A percentile compares a stretch with the other conserved stretches of the same genome.
phyloP scores from a whole-genome alignment of 2,797 vertebrate species.

The Xenopus petersii region DNA sequence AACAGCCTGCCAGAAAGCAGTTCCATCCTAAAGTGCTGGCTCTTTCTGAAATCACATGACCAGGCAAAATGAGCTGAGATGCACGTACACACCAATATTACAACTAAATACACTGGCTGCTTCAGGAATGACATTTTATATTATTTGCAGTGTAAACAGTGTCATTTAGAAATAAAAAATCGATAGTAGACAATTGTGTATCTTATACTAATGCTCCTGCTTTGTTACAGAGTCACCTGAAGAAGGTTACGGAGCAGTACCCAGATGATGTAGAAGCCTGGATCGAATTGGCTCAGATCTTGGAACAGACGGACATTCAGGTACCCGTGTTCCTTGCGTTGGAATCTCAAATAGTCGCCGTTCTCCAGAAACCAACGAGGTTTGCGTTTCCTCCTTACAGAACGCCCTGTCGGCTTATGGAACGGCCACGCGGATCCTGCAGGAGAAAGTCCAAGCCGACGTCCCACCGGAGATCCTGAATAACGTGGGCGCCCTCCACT shows the following conservation, averaged over 20 bases:
- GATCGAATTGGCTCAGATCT: conserved; percentile 96
- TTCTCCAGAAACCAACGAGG: not conserved
- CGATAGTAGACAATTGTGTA: too few species aligned
- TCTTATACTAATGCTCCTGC: not conserved
- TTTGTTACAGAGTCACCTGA: conserved; percentile 84
- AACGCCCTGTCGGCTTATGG: conserved; percentile 95
- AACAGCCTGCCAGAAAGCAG: too few species aligned
- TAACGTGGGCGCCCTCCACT: conserved; percentile 96
- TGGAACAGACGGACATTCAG: conserved; percentile 98
- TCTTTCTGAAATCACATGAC: too few species aligned
- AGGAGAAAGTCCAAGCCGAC: conserved; percentile 97
- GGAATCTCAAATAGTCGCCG: not conserved
- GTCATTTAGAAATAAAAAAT: too few species aligned
- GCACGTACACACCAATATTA: too few species aligned
- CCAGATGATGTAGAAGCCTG: conserved; percentile 98
- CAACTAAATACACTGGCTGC: too few species aligned
- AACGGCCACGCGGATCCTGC: conserved; percentile 95
- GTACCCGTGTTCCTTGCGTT: conserved; percentile 53
- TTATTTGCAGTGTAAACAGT: too few species aligned
- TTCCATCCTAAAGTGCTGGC: too few species aligned
- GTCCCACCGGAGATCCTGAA: conserved; percentile 97
- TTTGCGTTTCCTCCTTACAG: conserved; percentile 48
- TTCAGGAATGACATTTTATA: too few species aligned
- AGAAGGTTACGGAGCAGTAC: conserved; percentile 97
- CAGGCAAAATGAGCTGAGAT: too few species aligned